Conservation (phyloP, 2,113 vertebrate genomes). For the Mystacornis crossleyi region DNA sequence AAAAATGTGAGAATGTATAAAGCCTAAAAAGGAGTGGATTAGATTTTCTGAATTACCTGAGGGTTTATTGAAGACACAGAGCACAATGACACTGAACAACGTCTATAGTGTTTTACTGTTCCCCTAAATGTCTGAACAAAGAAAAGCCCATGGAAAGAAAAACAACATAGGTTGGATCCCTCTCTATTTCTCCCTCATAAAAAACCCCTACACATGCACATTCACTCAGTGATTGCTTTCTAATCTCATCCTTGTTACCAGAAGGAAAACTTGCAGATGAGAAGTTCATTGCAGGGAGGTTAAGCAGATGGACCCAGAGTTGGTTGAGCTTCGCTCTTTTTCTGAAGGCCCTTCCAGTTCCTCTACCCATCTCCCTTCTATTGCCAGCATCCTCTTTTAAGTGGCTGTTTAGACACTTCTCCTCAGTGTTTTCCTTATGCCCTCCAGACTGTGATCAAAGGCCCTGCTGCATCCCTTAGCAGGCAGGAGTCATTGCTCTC, state of each 20-base stretch:
- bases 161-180: background rate
- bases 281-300: background rate
- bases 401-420: background rate
- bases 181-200: background rate
- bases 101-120: background rate
- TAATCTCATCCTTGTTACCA: background rate
- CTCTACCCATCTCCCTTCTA: background rate
- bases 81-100: background rate
- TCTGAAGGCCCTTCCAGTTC: background rate
- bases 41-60: background rate
- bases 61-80: background rate
- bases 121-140: background rate
- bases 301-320: background rate
- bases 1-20: background rate
- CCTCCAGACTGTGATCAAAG: conserved; percentile 1
- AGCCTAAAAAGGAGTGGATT: background rate
- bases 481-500: background rate
- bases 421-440: background rate
- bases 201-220: rapidly evolving
- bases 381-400: background rate
- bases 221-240: background rate
- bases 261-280: background rate
- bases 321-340: background rate
- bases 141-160: background rate
- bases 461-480: background rate